These are phyloP conservation scores for Oreortyx pictus DNA, from an alignment of 2,797 vertebrate species.

Conservation along the genomic window DNA sequence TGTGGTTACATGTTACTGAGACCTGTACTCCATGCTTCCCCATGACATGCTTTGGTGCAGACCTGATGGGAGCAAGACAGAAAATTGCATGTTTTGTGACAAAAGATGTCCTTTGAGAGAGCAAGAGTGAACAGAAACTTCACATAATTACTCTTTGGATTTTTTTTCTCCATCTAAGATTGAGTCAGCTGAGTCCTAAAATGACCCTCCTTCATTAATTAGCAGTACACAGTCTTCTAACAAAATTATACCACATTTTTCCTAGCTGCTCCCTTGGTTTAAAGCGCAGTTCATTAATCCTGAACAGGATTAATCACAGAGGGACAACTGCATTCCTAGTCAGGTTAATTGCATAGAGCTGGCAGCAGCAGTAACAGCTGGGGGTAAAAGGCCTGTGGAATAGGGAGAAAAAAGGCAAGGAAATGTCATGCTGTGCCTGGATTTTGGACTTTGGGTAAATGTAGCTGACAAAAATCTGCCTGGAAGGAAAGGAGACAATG, in stretches of 20 bases:
- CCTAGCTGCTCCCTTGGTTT: constrained; percentile 13
- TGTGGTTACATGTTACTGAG: neutral
- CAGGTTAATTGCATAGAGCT: constrained; percentile 48
- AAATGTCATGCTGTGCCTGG: neutral
- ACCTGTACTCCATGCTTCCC: neutral
- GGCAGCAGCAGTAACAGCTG: neutral
- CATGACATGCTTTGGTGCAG: neutral
- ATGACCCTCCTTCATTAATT: constrained; percentile 54
- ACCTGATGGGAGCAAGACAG: neutral
- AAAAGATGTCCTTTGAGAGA: neutral
- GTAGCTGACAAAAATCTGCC: neutral
- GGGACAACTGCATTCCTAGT: neutral
- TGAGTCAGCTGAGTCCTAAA: constrained; percentile 20
- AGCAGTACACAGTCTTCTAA: constrained; percentile 49
- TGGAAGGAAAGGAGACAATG: neutral
- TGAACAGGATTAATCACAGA: constrained; percentile 45
- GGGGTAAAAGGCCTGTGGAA: neutral
- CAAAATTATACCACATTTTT: constrained; percentile 50
- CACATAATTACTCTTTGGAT: neutral
- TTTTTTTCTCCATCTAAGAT: neutral
- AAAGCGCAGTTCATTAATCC: constrained; percentile 56
- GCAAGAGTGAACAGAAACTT: neutral
- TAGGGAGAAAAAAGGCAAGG: neutral
- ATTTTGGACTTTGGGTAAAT: constrained; percentile 35
- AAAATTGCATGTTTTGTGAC: neutral